A percentile compares a stretch with the other conserved stretches of the same genome.
These are phyloP conservation scores for Neoitamus cyanurus DNA, from an alignment of 2,888 invertebrate genomes.

Conservation along the genomic window DNA sequence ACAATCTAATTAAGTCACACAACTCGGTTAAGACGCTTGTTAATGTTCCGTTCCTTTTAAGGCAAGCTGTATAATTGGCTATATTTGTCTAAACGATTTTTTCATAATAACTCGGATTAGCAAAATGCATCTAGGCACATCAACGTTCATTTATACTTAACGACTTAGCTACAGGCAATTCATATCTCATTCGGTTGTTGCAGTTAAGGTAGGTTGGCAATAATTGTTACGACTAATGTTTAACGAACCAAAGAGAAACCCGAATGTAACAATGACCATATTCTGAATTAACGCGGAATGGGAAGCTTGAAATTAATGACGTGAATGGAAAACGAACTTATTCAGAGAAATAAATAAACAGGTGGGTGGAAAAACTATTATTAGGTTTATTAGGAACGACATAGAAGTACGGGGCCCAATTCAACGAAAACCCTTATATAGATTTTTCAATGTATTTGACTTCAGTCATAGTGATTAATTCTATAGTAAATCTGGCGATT, in stretches of 20 bases:
- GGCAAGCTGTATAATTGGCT: neutral
- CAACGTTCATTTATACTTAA: neutral
- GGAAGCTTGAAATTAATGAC: neutral
- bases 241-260: neutral
- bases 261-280: no score
- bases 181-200: neutral
- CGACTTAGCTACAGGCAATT: neutral
- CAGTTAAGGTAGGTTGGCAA: neutral
- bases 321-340: neutral
- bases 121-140: neutral
- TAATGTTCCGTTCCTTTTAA: neutral
- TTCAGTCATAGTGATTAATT: no score
- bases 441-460: no score
- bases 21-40: neutral
- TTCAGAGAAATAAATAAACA: neutral
- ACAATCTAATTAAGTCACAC: conserved; percentile 14
- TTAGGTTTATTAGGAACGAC: neutral
- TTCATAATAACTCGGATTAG: neutral
- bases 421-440: neutral
- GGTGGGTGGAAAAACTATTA: neutral
- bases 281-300: neutral
- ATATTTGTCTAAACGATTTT: neutral
- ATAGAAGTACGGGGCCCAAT: neutral
- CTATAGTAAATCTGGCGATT: no score
- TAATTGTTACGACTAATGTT: neutral